Evolutionary conservation across 2,797 vertebrate genomes (phyloP).

Genomic region (Lateolabrax maculatus): DNA sequence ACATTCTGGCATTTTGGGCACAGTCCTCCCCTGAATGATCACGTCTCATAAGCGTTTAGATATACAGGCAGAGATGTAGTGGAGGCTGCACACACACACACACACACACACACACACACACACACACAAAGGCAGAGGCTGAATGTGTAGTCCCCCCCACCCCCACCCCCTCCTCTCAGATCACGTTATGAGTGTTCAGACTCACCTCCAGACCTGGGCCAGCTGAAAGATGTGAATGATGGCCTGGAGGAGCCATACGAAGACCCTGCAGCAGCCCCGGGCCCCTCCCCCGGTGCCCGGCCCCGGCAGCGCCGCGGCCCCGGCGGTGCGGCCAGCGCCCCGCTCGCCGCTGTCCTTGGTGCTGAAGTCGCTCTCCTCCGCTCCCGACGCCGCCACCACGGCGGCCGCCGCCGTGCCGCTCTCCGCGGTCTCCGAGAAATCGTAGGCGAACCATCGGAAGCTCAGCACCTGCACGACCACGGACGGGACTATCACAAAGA

Average conservation of each 20-base stretch:
- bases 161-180: constrained; percentile 4
- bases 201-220: constrained; percentile 96
- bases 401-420: constrained; percentile 81
- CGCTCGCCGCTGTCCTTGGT: constrained; percentile 88
- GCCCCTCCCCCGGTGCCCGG: constrained; percentile 77
- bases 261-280: constrained; percentile 91
- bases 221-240: constrained; percentile 93
- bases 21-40: constrained; percentile 45
- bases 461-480: constrained; percentile 95
- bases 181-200: constrained; percentile 18
- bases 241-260: constrained; percentile 92
- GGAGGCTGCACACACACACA: not conserved
- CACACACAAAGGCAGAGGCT: constrained; percentile 37
- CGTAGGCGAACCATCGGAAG: constrained; percentile 96
- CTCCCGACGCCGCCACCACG: constrained; percentile 80
- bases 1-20: constrained; percentile 52
- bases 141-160: constrained; percentile 21
- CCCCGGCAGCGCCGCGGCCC: constrained; percentile 71
- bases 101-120: constrained; percentile 13
- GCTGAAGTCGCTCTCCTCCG: constrained; percentile 82
- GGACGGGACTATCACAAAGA: constrained; percentile 94
- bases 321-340: constrained; percentile 81
- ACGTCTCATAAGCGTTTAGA: constrained; percentile 38
- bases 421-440: constrained; percentile 83
- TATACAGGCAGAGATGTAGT: constrained; percentile 22